These are phyloP conservation scores for Zelleria hepariella DNA, from an alignment of 2,888 invertebrate species.

Conservation along the genomic window DNA sequence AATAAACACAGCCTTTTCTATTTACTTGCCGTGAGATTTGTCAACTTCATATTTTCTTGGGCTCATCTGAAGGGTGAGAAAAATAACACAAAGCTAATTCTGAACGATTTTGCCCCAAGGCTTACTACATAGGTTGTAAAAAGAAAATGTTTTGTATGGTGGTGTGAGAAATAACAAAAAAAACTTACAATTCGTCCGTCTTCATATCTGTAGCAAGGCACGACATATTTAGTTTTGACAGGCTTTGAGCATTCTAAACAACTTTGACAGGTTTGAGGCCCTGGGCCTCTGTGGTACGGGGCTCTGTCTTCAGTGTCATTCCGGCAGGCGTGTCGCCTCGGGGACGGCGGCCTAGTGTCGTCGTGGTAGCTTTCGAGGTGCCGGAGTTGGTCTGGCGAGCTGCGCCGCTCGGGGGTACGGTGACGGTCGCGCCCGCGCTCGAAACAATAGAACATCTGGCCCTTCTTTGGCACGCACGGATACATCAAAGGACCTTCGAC, in stretches of 20 bases:
- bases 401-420: not conserved
- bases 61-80: too few species aligned
- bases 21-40: too few species aligned
- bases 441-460: not conserved
- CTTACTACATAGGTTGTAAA: too few species aligned
- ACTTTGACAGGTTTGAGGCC: not conserved
- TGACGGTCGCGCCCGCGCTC: not conserved
- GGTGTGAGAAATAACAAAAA: not conserved
- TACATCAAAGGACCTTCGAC: not conserved
- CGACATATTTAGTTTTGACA: slow-evolving; percentile 52
- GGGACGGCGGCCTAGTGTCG: not conserved
- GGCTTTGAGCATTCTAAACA: slow-evolving; percentile 24
- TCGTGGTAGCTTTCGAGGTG: not conserved
- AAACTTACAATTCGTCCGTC: slow-evolving; percentile 62
- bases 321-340: not conserved
- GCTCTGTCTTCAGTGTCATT: not conserved
- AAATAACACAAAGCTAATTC: too few species aligned
- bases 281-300: not conserved
- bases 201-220: slow-evolving; percentile 62
- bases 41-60: too few species aligned
- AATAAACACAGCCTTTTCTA: too few species aligned
- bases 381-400: not conserved
- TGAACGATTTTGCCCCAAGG: too few species aligned
- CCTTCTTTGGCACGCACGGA: not conserved
- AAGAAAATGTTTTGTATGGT: not conserved